Base-by-base conservation (phyloP, 2,113 vertebrate species). In the Tauraco erythrolophus region DNA sequence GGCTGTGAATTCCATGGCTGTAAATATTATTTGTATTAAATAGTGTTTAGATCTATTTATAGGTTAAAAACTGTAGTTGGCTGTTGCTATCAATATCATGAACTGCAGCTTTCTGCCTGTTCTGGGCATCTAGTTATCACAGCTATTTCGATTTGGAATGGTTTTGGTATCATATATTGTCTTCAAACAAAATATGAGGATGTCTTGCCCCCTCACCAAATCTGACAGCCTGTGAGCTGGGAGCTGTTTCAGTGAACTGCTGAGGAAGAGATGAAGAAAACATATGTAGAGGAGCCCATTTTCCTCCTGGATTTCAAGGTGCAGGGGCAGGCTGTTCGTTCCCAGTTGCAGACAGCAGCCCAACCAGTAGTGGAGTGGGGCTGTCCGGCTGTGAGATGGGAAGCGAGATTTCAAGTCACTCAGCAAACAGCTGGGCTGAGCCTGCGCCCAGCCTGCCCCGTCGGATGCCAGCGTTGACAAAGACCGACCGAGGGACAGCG, bases 371-470 rank as follows among this genome's bases (percentile, higher is more conserved):
- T 12, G 4, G n/a, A 58, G 31, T 1, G 17, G 79, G 75, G 43
- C 83, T 92, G 75, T 68, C 91, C 51, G 83, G 61, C 91, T 2
- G 0, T 2, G 28, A 37, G 60, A 11, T 1, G 60, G 80, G 72
- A 61, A 71, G 23, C 0, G 0, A 41, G 50, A 61, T 65, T 72
- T 77, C 1, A 0, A 4, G 1, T 82, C 0, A 1, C 66, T 72
- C 35, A 1, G 70, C 62, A 82, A 91, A 79, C 48, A 65, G 72
- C 53, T 1, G 1, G 1, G 1, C 23, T 0, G 2, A 69, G 51
- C 28, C 50, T 15, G 43, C 4, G 3, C n/a, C n/a, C 64, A 10
- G 57, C 48, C 70, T 28, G 57, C 33, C 21, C 31, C 1, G 0
- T 58, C 0, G 0, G 43, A 82, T 85, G 82, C 51, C 66, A n/a